Evolutionary conservation across 2,888 invertebrate genomes (phyloP).

Genomic region (Sinopyrophorus schimmeli): DNA sequence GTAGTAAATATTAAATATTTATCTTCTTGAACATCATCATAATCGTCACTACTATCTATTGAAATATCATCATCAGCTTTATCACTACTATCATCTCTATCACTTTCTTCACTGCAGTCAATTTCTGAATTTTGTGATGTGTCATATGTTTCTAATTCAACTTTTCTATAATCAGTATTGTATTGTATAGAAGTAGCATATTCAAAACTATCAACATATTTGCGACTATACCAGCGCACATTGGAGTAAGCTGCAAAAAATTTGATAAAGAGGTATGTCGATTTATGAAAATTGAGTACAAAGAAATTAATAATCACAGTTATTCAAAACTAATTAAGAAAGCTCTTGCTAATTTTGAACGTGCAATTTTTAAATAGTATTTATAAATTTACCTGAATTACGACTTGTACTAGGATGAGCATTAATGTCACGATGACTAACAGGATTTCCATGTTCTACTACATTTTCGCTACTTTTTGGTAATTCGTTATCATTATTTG

Average conservation of each 20-base stretch:
- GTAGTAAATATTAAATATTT: constrained; percentile 83
- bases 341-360: no score
- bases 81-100: constrained; percentile 36
- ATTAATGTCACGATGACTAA: constrained; percentile 58
- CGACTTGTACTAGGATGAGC: constrained; percentile 36
- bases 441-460: constrained; percentile 58
- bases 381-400: constrained; percentile 34
- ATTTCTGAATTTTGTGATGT: constrained; percentile 41
- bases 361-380: constrained; percentile 2
- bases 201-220: constrained; percentile 53
- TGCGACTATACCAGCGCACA: constrained; percentile 15
- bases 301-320: no score
- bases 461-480: constrained; percentile 32
- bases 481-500: constrained; percentile 36
- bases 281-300: no score
- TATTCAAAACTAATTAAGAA: no score
- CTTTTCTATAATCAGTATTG: constrained; percentile 64
- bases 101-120: constrained; percentile 45
- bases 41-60: constrained; percentile 39
- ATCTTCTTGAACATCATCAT: constrained; percentile 60
- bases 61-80: constrained; percentile 38
- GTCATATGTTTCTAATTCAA: constrained; percentile 51
- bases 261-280: background rate
- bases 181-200: constrained; percentile 65
- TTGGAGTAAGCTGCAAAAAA: constrained; percentile 11